Evolutionary conservation across 2,888 invertebrate genomes (phyloP), one percentile per base, ranked within the genome.

Genomic region (Drosophila lutescens): DNA sequence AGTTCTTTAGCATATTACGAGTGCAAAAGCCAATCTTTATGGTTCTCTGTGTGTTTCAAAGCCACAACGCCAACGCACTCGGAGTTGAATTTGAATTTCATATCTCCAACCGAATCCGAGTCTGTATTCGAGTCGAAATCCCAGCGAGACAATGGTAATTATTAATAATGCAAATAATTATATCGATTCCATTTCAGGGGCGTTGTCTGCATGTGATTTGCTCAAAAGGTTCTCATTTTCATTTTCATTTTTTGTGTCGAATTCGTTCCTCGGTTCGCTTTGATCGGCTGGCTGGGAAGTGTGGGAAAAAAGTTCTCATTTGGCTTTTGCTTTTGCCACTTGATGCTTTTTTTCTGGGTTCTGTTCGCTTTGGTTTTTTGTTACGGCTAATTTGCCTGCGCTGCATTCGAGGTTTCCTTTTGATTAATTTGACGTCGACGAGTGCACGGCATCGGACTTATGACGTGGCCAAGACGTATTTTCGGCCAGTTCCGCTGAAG

Each of bases 111-210:
- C 40, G 54, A 62, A 32, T 36, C 59, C 32, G 58, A 40, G 4
- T 9, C n/a, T n/a, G n/a, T n/a, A n/a, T n/a, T n/a, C n/a, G n/a
- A n/a, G n/a, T n/a, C 65, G 30, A 61, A 73, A 66, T 46, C 63
- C 53, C 56, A 49, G 66, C 80, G 58, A 86, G 74, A 84, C 89
- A 83, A 87, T 86, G 82, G 82, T 84, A 88, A 88, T 84, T 84
- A 88, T 84, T 88, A 84, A 84, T 84, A 84, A 88, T 84, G 83
- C 83, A 84, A 84, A 84, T 84, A 84, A 84, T 84, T 84, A 84
- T 84, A 84, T 84, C 81, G 89, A 89, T 84, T 84, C 74, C 85
- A 80, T 80, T 74, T 88, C 79, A 78, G 82, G 89, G 83, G 83
- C 83, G 83, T 84, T 86, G 87, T 66, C 87, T 74, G 83, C 58